Base-by-base conservation (phyloP, 2,797 vertebrate genomes). In the Coregonus sp. region DNA sequence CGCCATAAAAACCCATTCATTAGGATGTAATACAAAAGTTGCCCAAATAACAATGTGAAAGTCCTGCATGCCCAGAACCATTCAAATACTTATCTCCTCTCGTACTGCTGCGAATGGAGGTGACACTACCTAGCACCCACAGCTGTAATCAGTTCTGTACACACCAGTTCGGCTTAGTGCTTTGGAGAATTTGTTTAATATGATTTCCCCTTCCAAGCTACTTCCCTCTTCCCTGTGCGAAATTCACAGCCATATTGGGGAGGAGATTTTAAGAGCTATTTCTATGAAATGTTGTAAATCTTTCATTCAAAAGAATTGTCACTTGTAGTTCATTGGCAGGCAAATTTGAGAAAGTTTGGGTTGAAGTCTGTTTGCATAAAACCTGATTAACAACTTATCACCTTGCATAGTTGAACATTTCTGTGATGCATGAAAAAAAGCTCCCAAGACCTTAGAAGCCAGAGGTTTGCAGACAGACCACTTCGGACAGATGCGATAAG, bases 81-180 rank as follows among this genome's bases (percentile, higher is more conserved):
- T 91, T 88, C 89, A 89, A 90, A 79, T 15, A 16, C 29, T 6
- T 87, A 80, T 73, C 81, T 84, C 88, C 69, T 73, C 80, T 80
- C 74, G 74, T 86, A 80, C 88, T 81, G 85, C 88, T 89, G 90
- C 87, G 84, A 89, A 87, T 82, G 77, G 87, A 92, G 90, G 90
- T 92, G 93, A 93, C 91, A 78, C 89, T 92, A 50, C 47, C 90
- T 83, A 90, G 89, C 90, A 91, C 83, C 89, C 88, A 86, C 91
- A 91, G 91, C 91, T 92, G 92, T 94, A 94, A 95, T 95, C 94
- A 91, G 92, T 78, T 80, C 87, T 85, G 90, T 87, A 91, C 93
- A 94, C 89, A 93, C 92, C 92, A 93, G 91, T 92, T 91, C 91
- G 91, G 91, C 87, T 93, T 86, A 92, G 90, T 90, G 87, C 89